phyloP scores from a whole-genome alignment of 2,888 invertebrate species.

The Sarcophaga carnaria region DNA sequence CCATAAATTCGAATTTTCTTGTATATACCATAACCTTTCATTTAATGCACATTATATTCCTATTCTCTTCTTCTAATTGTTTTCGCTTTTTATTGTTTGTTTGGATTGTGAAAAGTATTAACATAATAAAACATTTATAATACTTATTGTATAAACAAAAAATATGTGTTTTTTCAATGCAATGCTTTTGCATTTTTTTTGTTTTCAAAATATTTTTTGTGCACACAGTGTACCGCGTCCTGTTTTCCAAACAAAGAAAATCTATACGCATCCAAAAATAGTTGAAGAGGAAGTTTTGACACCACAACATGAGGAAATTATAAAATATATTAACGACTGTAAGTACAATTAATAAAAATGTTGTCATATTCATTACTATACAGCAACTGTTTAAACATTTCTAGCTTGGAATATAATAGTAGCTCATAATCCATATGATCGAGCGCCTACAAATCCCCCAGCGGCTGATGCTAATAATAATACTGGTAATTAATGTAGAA shows the following conservation, averaged over 20 bases:
- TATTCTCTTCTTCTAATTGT: not conserved
- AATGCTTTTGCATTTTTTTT: not conserved
- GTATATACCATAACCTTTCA: not conserved
- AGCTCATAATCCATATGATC: slow-evolving; percentile 81
- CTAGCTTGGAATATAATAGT: slow-evolving; percentile 81
- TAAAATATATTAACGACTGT: slow-evolving; percentile 93
- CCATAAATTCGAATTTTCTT: too few relatives aligned
- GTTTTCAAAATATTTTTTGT: slow-evolving; percentile 11
- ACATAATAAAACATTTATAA: not conserved
- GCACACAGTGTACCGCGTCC: slow-evolving; percentile 88
- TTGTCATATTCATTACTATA: too few relatives aligned
- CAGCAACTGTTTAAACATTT: not conserved
- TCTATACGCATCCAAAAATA: slow-evolving; percentile 81
- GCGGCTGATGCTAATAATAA: slow-evolving; percentile 77
- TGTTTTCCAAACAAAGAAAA: slow-evolving; percentile 85
- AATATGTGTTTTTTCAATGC: not conserved
- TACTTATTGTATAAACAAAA: not conserved
- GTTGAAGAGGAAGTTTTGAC: slow-evolving; percentile 84
- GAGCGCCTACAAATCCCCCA: slow-evolving; percentile 61
- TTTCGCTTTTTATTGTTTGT: not conserved
- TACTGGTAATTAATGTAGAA: slow-evolving; percentile 66
- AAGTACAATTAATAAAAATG: slow-evolving; percentile 80
- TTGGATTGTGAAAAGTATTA: not conserved
- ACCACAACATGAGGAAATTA: slow-evolving; percentile 93
- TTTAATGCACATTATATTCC: not conserved